A percentile compares a stretch with the other conserved stretches of the same genome.
Conservation (phyloP, 2,888 invertebrate genomes). For the Spilosoma lubricipeda region DNA sequence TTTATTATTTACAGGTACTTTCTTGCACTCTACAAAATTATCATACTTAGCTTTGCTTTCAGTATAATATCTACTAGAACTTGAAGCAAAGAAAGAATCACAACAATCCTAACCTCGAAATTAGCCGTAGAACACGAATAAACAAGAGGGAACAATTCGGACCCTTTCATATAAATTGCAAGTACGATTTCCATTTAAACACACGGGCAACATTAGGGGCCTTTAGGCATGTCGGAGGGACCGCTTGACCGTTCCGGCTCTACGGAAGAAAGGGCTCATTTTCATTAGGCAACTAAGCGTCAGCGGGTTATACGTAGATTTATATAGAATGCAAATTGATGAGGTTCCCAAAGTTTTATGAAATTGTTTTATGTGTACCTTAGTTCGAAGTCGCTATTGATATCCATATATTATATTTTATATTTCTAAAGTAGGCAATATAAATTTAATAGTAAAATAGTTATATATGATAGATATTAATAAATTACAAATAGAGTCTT, state of each 20-base stretch:
- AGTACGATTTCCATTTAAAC: slow-evolving; percentile 82
- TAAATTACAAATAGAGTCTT: too few relatives aligned
- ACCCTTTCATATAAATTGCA: slow-evolving; percentile 84
- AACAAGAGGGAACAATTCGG: slow-evolving; percentile 71
- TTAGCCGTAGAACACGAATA: slow-evolving; percentile 69
- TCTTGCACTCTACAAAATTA: neutral
- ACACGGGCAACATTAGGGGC: slow-evolving; percentile 73
- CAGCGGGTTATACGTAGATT: slow-evolving; percentile 71
- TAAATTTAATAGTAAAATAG: too few relatives aligned
- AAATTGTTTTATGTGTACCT: neutral
- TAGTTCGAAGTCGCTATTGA: neutral
- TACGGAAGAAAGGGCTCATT: slow-evolving; percentile 84
- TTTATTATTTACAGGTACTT: neutral
- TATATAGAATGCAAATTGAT: slow-evolving; percentile 66
- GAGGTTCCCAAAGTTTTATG: slow-evolving; percentile 65
- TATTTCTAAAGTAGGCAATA: too few relatives aligned
- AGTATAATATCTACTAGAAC: slow-evolving; percentile 1
- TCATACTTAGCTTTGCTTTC: neutral
- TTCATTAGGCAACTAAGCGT: slow-evolving; percentile 81
- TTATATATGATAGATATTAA: too few relatives aligned
- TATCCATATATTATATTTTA: too few relatives aligned
- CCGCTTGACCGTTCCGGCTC: slow-evolving; percentile 69
- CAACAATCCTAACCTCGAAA: slow-evolving; percentile 54
- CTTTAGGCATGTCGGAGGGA: slow-evolving; percentile 68
- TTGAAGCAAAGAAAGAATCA: slow-evolving; percentile 19